Percentiles rank a stretch among this genome's conserved stretches.
Evolutionary conservation across 2,888 invertebrate species (phyloP).

Genomic region (Xanthostigma xanthostigma): DNA sequence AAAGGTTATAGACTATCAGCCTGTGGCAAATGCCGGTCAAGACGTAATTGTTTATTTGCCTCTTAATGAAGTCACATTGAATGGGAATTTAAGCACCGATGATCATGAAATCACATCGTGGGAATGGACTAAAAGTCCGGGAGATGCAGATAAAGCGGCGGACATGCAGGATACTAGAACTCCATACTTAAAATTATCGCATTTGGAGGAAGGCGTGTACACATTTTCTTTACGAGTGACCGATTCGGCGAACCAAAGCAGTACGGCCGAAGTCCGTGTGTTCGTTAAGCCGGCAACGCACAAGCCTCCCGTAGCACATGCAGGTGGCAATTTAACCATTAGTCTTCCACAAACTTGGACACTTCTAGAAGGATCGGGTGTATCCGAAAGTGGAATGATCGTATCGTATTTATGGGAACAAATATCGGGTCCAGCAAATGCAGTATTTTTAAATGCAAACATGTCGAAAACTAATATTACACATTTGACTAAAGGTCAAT

Average conservation of each 20-base stretch:
- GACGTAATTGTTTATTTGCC: conserved; percentile 84
- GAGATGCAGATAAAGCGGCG: conserved; percentile 77
- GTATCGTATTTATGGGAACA: conserved; percentile 75
- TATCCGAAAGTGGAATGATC: conserved; percentile 67
- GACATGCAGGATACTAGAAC: conserved; percentile 93
- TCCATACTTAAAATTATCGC: conserved; percentile 70
- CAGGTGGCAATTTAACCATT: conserved; percentile 50
- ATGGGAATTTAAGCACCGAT: conserved; percentile 82
- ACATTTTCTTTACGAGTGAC: conserved; percentile 86
- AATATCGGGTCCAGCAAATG: conserved; percentile 49
- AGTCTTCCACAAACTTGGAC: conserved; percentile 74
- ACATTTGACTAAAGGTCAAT: conserved; percentile 68
- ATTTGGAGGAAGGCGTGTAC: conserved; percentile 87
- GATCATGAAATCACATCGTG: conserved; percentile 86
- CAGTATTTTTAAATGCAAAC: conserved; percentile 27
- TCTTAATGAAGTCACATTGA: conserved; percentile 66
- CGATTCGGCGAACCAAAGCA: conserved; percentile 78
- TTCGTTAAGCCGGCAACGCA: conserved; percentile 85
- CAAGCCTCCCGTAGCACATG: conserved; percentile 61
- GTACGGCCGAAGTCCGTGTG: conserved; percentile 77
- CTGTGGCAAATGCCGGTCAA: conserved; percentile 85
- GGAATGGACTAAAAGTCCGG: conserved; percentile 89
- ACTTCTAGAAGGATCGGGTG: conserved; percentile 55
- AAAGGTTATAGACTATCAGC: conserved; percentile 87
- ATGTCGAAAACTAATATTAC: conserved; percentile 55